These are phyloP conservation scores for Lutjanus erythropterus DNA, from an alignment of 2,113 vertebrate genomes.

Conservation along the genomic window DNA sequence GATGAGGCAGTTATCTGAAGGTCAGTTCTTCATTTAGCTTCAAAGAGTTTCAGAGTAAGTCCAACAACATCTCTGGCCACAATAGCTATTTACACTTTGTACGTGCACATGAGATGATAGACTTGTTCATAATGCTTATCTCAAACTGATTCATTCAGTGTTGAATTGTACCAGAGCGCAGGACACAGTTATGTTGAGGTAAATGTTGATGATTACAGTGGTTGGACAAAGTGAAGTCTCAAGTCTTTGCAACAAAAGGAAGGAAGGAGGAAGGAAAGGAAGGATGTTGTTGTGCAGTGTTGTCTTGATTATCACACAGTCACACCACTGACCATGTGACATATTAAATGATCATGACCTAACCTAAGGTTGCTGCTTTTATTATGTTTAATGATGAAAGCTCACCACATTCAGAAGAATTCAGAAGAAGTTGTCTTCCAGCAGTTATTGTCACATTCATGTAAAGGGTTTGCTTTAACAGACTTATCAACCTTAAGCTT, in stretches of 20 bases:
- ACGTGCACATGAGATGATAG: not conserved
- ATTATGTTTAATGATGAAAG: not conserved
- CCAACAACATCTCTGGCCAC: not conserved
- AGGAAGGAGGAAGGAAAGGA: conserved; percentile 36
- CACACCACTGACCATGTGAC: not conserved
- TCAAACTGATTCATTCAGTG: not conserved
- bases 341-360: not conserved
- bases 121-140: not conserved
- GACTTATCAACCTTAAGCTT: not conserved
- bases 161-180: not conserved
- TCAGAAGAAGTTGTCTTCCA: not conserved
- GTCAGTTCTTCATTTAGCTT: conserved; percentile 57
- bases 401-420: not conserved
- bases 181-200: not conserved
- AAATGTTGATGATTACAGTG: not conserved
- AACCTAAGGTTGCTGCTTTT: not conserved
- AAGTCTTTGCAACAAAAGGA: conserved; percentile 1
- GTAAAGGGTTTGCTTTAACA: not conserved
- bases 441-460: not conserved
- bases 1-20: conserved; percentile 19
- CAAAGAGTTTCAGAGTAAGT: not conserved
- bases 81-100: not conserved
- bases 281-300: conserved; percentile 27
- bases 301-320: not conserved
- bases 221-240: not conserved